phyloP scores from a whole-genome alignment of 1,140 invertebrate species.

The Ceratosolen solmsi region DNA sequence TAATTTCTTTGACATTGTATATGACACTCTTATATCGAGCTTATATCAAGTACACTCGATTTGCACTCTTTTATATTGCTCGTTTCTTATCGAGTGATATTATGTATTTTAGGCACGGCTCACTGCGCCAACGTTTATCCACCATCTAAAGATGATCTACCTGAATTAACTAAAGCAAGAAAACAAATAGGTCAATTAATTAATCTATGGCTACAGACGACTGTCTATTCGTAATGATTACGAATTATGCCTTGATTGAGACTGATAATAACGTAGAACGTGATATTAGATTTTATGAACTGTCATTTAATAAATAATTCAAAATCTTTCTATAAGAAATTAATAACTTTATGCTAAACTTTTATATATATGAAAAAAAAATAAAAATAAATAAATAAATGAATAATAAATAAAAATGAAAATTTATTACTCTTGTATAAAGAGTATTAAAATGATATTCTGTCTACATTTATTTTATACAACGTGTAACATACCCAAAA shows the following conservation, averaged over 20 bases:
- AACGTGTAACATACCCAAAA: no score
- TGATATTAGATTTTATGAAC: constrained; percentile 1
- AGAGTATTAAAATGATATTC: no score
- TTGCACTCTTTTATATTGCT: not conserved
- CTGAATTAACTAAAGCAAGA: constrained; percentile 78
- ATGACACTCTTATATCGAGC: no score
- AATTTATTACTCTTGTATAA: no score
- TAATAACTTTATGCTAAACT: no score
- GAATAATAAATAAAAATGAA: no score
- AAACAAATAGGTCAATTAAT: constrained; percentile 76
- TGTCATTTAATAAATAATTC: not conserved
- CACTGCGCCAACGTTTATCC: constrained; percentile 90
- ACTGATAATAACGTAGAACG: not conserved
- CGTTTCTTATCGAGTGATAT: constrained; percentile 29
- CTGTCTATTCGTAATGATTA: constrained; percentile 2
- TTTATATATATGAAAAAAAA: no score
- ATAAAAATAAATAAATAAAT: no score
- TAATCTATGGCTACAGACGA: constrained; percentile 70
- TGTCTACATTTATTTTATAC: no score
- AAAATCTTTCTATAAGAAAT: no score
- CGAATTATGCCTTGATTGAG: not conserved
- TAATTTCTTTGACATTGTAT: constrained; percentile 31
- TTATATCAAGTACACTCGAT: no score
- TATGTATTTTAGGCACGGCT: constrained; percentile 78
- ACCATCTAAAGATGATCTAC: constrained; percentile 76